Evolutionary conservation across 2,113 vertebrate species (phyloP), one percentile per base, ranked within the genome.

Genomic region (Neoarius graeffei): DNA sequence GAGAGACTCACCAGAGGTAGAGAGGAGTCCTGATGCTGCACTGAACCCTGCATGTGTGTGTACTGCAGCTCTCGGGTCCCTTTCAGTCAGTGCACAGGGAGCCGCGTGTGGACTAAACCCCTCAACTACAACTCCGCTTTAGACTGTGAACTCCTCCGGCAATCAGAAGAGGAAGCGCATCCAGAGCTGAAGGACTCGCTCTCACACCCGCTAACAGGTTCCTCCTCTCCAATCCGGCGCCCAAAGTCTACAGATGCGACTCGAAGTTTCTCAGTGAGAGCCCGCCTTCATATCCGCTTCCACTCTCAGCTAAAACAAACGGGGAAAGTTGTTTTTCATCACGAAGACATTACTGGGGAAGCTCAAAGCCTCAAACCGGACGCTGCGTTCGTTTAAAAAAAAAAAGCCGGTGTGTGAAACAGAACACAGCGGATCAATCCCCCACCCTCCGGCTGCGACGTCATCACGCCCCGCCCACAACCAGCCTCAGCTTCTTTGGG

Each of bases 371-470:
- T 23, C 1, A 79, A 73, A 66, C 17, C 20, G 7, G 1, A 6
- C 20, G 9, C 5, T 4, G 66, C 62, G 80, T 54, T 17, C 17
- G n/a, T n/a, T n/a, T n/a, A n/a, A n/a, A n/a, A 30, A 67, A 27
- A 74, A 81, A 90, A 89, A 87, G 89, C 90, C 91, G 91, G 91
- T 90, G 35, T 60, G 23, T 67, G 76, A 35, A 83, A 67, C 35
- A 54, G 6, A 67, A 59, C 82, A 90, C 23, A 84, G 14, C 83
- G 27, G 10, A 60, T 57, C 54, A 73, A 54, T 13, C 56, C 50
- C 79, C 67, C 69, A 48, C 27, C 20, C 69, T 27, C 84, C 35
- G 71, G 6, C 50, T 7, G 64, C 83, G 86, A 91, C 91, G 90
- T 88, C 89, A 90, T 83, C 57, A 76, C 1, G 54, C 62, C 62